These are phyloP conservation scores for Micoletzkya japonica DNA, from an alignment of 2,888 invertebrate genomes.

Conservation along the genomic window DNA sequence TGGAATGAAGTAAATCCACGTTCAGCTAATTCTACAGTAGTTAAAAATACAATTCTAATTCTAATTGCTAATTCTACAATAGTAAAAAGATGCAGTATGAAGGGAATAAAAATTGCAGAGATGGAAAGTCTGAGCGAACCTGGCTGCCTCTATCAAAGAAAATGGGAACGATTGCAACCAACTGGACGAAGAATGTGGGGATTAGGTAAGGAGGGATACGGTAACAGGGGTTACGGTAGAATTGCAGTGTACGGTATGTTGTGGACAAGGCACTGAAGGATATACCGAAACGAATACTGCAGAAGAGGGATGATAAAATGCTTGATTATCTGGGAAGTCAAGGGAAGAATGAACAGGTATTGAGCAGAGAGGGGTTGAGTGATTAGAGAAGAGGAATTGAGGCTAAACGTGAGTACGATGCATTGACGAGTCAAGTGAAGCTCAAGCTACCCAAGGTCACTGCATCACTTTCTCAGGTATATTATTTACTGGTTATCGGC, in stretches of 20 bases:
- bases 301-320: slow-evolving; percentile 58
- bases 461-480: too few species aligned
- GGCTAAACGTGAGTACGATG: slow-evolving; percentile 4
- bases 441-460: background rate
- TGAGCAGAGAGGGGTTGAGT: background rate
- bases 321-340: slow-evolving; percentile 47
- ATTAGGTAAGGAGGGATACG: background rate
- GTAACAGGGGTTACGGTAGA: too few species aligned
- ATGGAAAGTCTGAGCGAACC: too few species aligned
- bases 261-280: slow-evolving; percentile 43
- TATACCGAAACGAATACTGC: slow-evolving; percentile 52
- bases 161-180: background rate
- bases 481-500: too few species aligned
- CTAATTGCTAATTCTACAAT: too few species aligned
- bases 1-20: too few species aligned
- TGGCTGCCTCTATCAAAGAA: background rate
- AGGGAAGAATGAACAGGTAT: slow-evolving; percentile 3
- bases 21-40: too few species aligned
- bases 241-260: slow-evolving; percentile 41
- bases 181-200: slow-evolving; percentile 5
- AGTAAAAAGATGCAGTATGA: too few species aligned
- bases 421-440: slow-evolving; percentile 2
- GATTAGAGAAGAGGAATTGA: background rate
- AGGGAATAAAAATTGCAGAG: too few species aligned
- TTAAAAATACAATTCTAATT: too few species aligned